phyloP scores from a whole-genome alignment of 2,888 invertebrate genomes.

The Orchesellides sinensis region DNA sequence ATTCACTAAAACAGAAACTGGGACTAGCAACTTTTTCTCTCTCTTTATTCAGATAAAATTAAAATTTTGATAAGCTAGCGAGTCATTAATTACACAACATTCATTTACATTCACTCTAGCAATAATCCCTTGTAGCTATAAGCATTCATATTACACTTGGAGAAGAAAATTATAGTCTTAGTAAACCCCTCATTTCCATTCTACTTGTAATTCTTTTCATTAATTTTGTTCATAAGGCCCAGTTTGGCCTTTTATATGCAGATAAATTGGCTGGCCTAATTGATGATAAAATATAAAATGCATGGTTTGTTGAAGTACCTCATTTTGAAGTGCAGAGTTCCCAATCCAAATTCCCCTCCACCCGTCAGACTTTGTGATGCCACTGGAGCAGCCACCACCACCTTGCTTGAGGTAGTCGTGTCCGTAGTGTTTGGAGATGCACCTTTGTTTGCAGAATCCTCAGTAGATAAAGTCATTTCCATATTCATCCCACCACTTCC shows the following conservation, averaged over 20 bases:
- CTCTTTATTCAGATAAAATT: neutral
- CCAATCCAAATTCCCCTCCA: slow-evolving; percentile 84
- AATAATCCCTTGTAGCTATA: slow-evolving; percentile 9
- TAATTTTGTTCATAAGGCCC: neutral
- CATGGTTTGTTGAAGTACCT: slow-evolving; percentile 79
- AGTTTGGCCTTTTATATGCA: neutral
- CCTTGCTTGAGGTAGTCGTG: slow-evolving; percentile 1
- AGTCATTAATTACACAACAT: slow-evolving; percentile 2
- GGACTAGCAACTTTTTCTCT: neutral
- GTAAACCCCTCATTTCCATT: too few species aligned
- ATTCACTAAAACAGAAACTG: neutral
- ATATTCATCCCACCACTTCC: slow-evolving; percentile 33
- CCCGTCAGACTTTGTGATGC: slow-evolving; percentile 70
- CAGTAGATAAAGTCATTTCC: slow-evolving; percentile 38
- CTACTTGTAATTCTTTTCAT: too few species aligned
- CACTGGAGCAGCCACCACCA: slow-evolving; percentile 18
- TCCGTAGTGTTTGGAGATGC: slow-evolving; percentile 37
- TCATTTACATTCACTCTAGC: neutral
- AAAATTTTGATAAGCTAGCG: slow-evolving; percentile 1
- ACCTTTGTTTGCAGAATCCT: slow-evolving; percentile 24
- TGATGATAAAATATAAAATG: neutral
- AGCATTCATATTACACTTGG: too few species aligned
- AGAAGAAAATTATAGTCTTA: too few species aligned
- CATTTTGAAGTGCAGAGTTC: slow-evolving; percentile 92
- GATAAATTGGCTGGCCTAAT: neutral